phyloP scores from a whole-genome alignment of 2,797 vertebrate species.

The Prionace glauca region DNA sequence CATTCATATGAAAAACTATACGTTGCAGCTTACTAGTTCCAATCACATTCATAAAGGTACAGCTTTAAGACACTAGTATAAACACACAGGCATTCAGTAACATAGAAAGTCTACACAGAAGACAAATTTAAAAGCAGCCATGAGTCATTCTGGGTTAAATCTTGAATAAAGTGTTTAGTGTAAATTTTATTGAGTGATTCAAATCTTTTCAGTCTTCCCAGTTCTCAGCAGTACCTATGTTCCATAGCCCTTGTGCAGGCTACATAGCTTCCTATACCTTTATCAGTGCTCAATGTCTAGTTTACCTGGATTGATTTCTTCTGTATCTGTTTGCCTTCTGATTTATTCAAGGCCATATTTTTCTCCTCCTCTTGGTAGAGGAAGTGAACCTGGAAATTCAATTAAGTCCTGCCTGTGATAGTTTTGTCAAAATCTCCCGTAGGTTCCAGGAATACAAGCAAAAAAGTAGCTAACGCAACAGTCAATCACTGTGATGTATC shows the following conservation, averaged over 20 bases:
- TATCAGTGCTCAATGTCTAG: slow-evolving; percentile 21
- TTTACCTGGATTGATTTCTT: slow-evolving; percentile 55
- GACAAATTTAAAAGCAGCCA: background rate
- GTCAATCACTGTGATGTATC: slow-evolving; percentile 43
- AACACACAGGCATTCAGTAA: background rate
- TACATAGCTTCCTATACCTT: background rate
- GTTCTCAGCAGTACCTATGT: background rate
- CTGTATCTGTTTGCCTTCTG: slow-evolving; percentile 54
- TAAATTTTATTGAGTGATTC: background rate
- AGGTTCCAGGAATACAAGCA: slow-evolving; percentile 50
- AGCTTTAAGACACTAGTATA: background rate
- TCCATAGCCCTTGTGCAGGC: background rate
- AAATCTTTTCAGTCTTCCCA: background rate
- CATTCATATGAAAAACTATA: background rate
- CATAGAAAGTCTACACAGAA: background rate
- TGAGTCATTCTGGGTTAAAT: background rate
- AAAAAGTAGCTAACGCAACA: slow-evolving; percentile 43
- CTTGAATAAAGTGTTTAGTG: background rate
- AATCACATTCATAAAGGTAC: background rate
- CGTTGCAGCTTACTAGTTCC: background rate
- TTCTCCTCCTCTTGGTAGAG: slow-evolving; percentile 46
- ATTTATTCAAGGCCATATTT: slow-evolving; percentile 58
- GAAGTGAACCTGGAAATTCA: slow-evolving; percentile 52
- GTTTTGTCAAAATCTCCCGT: slow-evolving; percentile 60
- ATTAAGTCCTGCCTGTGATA: slow-evolving; percentile 54